Base-by-base conservation (phyloP, 2,888 invertebrate species). In the Uloborus plumipes region DNA sequence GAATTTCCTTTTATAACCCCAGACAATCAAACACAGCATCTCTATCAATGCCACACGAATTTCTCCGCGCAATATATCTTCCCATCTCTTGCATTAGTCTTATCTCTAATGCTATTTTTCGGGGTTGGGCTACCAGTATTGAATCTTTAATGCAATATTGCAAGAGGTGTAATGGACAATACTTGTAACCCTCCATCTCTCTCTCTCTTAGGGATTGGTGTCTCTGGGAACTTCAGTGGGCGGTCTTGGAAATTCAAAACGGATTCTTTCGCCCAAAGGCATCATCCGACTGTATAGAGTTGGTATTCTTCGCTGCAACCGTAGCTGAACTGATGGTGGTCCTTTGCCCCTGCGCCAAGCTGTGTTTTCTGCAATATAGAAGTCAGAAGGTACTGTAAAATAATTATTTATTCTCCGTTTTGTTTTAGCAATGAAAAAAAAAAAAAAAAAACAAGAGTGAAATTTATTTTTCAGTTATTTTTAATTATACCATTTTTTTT, bases 61-160 rank as follows among this genome's bases (percentile, higher is more conserved):
- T 39, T 39, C 9, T 39, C 39, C 39, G 39, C 7, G 39, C 9
- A 39, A 11, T 39, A 39, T 39, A 39, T 39, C 39, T 39, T 39
- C 39, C 9, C 26, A 26, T 2, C 26, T 26, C 9, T 39, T 39
- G 39, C 39, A 39, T 39, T 18, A 55, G 58, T 20, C 18, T 76
- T 76, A 76, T 69, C 69, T 76, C 47, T 16, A 1, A 20, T 16
- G 22, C 69, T 61, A 76, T 67, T 76, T 18, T 18, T 16, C 26
- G 61, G 71, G 62, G 69, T n/a, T 18, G n/a, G 59, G 67, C 79
- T 72, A 72, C 79, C 72, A 66, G 79, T 61, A 31, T 79, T 72
- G 79, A 79, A 79, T 79, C 20, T 61, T 73, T 79, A 72, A 79
- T 72, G 66, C 39, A 39, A 39, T 39, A 74, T 75, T 66, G 59